Evolutionary conservation across 2,113 vertebrate species (phyloP), one percentile per base, ranked within the genome.

Genomic region (Odocoileus virginianus): DNA sequence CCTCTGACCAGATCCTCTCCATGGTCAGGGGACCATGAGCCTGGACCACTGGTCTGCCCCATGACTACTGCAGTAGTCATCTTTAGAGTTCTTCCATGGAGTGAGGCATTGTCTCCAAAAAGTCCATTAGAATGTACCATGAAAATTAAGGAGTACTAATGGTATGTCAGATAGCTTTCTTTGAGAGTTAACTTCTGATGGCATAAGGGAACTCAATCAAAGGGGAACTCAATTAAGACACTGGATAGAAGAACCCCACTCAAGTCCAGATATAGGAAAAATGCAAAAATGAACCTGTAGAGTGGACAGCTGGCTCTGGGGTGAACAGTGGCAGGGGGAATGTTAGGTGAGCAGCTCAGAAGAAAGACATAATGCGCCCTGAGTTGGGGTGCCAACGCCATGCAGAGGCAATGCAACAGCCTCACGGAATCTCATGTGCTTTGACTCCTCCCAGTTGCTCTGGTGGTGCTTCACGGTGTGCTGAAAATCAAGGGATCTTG

Each of bases 281-380:
- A 55, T n/a, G 12, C 61, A 91, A 36, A 81, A 10, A 78, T 19
- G 36, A 91, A 6, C 9, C 6, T 7, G 60, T 2, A 47, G 40
- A n/a, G 50, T 23, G 13, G 81, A 52, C 9, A 19, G 15, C 3
- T 9, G 52, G 23, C n/a, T 21, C 71, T 74, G 30, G 55, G 11
- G 7, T n/a, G 2, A 45, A 5, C 0, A 0, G 50, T 27, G 11
- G 13, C 2, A 27, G 25, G 5, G 28, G 43, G 13, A 1, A 3
- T 43, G 2, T 79, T 14, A 92, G 17, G 19, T 5, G 36, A 76
- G 21, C 28, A 60, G 40, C 23, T 60, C 17, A 92, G 54, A 71
- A 55, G 28, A 17, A 57, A 87, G 55, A 36, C 28, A 50, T 23
- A 58, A 9, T 2, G 27, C 2, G 15, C 40, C 43, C 30, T 67